Evolutionary conservation across 1,140 invertebrate species (phyloP), one percentile per base, ranked within the genome.

Genomic region (Panagrolaimus sp.): DNA sequence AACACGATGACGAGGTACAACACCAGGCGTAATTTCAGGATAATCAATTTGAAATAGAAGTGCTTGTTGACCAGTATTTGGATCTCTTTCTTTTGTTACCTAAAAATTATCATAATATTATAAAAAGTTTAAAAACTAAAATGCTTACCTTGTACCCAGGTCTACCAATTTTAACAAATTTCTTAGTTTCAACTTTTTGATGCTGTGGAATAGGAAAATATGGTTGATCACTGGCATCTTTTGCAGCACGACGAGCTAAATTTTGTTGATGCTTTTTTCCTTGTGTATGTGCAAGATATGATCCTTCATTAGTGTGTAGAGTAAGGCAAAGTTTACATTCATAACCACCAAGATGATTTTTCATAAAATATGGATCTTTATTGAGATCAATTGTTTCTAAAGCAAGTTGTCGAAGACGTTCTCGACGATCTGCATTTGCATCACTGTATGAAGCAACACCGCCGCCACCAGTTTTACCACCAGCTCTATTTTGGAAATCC

Each of bases 221-320:
- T 91, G 89, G 79, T 27, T 76, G 71, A 86, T 98, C 96, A 83
- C 96, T 96, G 5, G 96, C 95, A 85, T 99, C 96, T 84, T 98
- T 98, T 0, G 96, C 96, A 63, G 96, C 96, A 85, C 96, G 87
- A 45, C 96, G 87, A 8, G 95, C 96, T 79, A 99, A 87, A 86
- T 99, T 99, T 0, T 93, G 92, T 84, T 99, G 96, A 91, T 99
- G 96, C 79, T 99, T 99, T 83, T 99, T 99, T n/a, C 96, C 96
- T 85, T 99, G 96, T 0, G 96, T 99, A 80, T 99, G 96, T 13
- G 96, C 96, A 76, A 99, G 87, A 83, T 99, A 99, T 83, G 93
- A 97, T 2, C 96, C 96, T 85, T 99, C 96, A 86, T 99, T 99
- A 80, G 98, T 99, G 83, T 99, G 96, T 13, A 99, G 86, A 1